Evolutionary conservation across 2,888 invertebrate genomes (phyloP).

Genomic region (Apodemia hepburni): DNA sequence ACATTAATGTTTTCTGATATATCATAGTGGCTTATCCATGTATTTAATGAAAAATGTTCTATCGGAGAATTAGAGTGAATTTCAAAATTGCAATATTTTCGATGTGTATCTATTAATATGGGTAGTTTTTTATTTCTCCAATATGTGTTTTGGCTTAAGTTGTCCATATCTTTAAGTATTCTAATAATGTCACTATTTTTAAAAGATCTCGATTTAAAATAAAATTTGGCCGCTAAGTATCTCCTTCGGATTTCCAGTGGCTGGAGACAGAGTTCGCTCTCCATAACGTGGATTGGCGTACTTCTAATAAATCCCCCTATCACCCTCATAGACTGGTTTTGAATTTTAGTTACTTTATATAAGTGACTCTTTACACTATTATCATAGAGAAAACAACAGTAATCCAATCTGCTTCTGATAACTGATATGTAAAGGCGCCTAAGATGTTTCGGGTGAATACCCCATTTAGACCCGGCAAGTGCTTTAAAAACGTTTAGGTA

Average conservation of each 20-base stretch:
- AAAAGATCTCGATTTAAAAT: background rate
- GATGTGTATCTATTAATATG: conserved; percentile 6
- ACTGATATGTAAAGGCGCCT: no score
- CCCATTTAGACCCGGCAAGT: no score
- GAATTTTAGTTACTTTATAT: no score
- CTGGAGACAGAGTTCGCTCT: background rate
- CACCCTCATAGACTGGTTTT: no score
- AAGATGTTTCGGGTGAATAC: no score
- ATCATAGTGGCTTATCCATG: background rate
- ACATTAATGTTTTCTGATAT: background rate
- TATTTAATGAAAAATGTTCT: background rate
- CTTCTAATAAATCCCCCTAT: no score
- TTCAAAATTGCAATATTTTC: background rate
- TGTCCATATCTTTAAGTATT: background rate
- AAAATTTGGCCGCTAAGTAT: background rate
- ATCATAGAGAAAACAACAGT: no score
- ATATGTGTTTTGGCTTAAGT: background rate
- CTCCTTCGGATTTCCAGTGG: background rate
- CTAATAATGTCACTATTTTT: background rate
- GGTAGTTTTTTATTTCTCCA: background rate
- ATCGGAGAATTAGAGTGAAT: background rate
- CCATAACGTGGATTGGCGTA: no score
- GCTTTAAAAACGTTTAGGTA: no score
- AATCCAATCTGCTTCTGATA: no score
- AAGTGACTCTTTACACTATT: no score